Base-by-base conservation (phyloP, 2,797 vertebrate genomes). In the Simalia tracyae region DNA sequence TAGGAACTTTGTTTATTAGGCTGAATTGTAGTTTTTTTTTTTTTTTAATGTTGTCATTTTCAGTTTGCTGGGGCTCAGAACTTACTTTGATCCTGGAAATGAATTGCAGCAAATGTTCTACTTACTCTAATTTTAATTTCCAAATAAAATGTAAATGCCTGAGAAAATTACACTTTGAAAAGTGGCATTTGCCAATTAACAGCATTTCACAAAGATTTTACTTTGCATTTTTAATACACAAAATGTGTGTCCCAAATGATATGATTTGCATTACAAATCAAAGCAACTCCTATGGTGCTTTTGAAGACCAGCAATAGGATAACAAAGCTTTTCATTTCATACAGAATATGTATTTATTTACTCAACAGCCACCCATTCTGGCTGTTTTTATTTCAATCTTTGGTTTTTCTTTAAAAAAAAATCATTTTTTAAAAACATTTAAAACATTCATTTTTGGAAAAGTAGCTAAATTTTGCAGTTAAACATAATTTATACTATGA, bases 211-310 rank as follows among this genome's bases (percentile, higher is more conserved):
- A 95, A 92, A 94, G 95, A 93, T 95, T 94, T 96, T 93, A 89
- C 94, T 97, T 96, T 95, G 96, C 95, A 97, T 96, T 97, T 97
- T 97, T 96, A 96, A 96, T 96, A 95, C 94, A 95, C 94, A 94
- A 95, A 96, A 97, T 68, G 92, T 10, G 0, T 96, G 95, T 95
- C 95, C 97, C 95, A 95, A 96, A 97, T 97, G 96, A 95, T 93
- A 96, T 93, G 92, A 96, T 97, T 96, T 97, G 95, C 96, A 96
- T 97, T 95, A 96, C 89, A 97, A 97, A 96, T 94, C 92, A 94
- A 93, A 96, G 89, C 94, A 93, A 92, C 94, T 96, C 93, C 95
- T 94, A 86, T 95, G 94, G 95, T n/a, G 17, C 92, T 96, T 90
- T 81, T 93, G 95, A 95, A 95, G 94, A 93, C 96, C 94, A 95